These are phyloP conservation scores for Lophius americanus DNA, from an alignment of 2,797 vertebrate genomes.

Conservation along the genomic window DNA sequence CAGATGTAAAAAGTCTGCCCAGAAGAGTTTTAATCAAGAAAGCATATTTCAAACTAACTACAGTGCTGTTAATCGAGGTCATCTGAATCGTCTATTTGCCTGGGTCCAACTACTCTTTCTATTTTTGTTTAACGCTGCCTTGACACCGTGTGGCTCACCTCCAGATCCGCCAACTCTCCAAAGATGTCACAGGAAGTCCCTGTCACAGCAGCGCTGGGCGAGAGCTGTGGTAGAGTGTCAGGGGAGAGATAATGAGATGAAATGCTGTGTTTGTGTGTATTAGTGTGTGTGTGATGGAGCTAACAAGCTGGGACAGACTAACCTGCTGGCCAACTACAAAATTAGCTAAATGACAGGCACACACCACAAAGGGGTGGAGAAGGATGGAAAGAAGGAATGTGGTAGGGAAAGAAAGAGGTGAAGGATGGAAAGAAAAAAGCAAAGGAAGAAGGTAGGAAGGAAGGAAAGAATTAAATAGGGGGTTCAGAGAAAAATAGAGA, in stretches of 20 bases:
- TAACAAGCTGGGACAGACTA: slow-evolving; percentile 54
- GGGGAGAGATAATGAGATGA: slow-evolving; percentile 47
- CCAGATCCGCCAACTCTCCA: slow-evolving; percentile 9
- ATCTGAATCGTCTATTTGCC: not conserved
- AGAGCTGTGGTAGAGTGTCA: slow-evolving; percentile 35
- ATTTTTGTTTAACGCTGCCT: slow-evolving; percentile 1
- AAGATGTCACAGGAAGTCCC: slow-evolving; percentile 33
- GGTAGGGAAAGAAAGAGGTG: not conserved
- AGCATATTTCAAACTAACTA: not conserved
- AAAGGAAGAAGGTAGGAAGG: not conserved
- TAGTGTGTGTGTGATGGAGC: slow-evolving; percentile 3
- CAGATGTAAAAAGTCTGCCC: too few species aligned
- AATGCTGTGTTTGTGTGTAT: slow-evolving; percentile 11
- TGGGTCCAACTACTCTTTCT: not conserved
- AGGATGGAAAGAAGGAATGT: not conserved
- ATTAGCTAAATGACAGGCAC: slow-evolving; percentile 36
- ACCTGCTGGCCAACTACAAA: slow-evolving; percentile 46
- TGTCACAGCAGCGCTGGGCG: slow-evolving; percentile 34
- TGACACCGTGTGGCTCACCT: slow-evolving; percentile 13
- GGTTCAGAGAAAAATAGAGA: not conserved
- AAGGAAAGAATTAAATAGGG: too few species aligned
- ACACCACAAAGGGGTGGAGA: not conserved
- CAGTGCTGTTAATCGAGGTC: not conserved
- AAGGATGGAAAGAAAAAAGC: not conserved
- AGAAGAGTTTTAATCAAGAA: not conserved